Evolutionary conservation across 1,140 invertebrate species (phyloP).

Genomic region (Drosophila orena): DNA sequence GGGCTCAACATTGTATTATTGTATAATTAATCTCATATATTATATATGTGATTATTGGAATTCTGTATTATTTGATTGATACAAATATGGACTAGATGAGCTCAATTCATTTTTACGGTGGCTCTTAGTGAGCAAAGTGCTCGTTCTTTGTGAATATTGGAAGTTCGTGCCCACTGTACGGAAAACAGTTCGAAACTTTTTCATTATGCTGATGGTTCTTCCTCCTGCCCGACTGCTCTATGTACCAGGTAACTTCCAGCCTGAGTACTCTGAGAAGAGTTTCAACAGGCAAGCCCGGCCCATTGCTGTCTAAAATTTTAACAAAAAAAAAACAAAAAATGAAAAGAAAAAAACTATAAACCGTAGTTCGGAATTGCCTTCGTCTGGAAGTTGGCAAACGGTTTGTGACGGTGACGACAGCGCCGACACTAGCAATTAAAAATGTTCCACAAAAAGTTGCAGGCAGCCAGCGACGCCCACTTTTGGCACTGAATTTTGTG

Average conservation of each 20-base stretch:
- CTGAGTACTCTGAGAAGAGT: slow-evolving; percentile 33
- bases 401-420: slow-evolving; percentile 51
- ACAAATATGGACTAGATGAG: no score
- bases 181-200: slow-evolving; percentile 73
- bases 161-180: slow-evolving; percentile 62
- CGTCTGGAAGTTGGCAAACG: slow-evolving; percentile 60
- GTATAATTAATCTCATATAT: no score
- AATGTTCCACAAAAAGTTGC: slow-evolving; percentile 59
- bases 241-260: slow-evolving; percentile 34
- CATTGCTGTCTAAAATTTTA: slow-evolving; percentile 59
- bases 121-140: background rate
- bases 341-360: slow-evolving; percentile 43
- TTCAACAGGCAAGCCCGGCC: slow-evolving; percentile 36
- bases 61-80: no score
- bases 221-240: slow-evolving; percentile 7
- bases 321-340: slow-evolving; percentile 45
- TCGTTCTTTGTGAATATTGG: slow-evolving; percentile 3
- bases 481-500: slow-evolving; percentile 38
- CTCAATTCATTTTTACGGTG: no score
- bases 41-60: background rate
- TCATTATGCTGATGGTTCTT: slow-evolving; percentile 75
- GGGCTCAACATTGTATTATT: background rate
- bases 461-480: slow-evolving; percentile 8
- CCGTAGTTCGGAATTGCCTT: slow-evolving; percentile 57
- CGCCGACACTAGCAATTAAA: slow-evolving; percentile 78